phyloP scores from a whole-genome alignment of 2,888 invertebrate species.

The Carcina quercana region DNA sequence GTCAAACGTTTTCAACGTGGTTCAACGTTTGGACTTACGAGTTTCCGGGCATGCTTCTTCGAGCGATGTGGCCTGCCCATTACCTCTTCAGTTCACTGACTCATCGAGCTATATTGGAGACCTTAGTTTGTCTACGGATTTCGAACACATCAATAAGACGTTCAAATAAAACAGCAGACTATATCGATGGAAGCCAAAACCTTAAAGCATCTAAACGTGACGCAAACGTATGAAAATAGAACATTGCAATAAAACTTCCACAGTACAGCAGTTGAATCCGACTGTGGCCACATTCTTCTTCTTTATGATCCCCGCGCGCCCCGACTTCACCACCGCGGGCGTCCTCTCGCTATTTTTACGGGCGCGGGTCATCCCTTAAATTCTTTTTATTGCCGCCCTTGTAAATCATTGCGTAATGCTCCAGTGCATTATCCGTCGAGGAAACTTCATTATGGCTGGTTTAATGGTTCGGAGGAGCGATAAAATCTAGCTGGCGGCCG shows the following conservation, averaged over 20 bases:
- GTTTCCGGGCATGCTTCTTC: too few relatives aligned
- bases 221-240: too few relatives aligned
- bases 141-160: too few relatives aligned
- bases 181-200: too few relatives aligned
- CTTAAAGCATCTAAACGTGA: too few relatives aligned
- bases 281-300: constrained; percentile 55
- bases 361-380: constrained; percentile 69
- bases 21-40: too few relatives aligned
- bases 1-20: too few relatives aligned
- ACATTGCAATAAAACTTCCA: constrained; percentile 14
- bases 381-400: constrained; percentile 72
- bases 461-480: constrained; percentile 72
- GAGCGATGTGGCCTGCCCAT: too few relatives aligned
- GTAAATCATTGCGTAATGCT: constrained; percentile 73
- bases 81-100: too few relatives aligned
- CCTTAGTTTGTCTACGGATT: too few relatives aligned
- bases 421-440: constrained; percentile 68
- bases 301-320: constrained; percentile 60
- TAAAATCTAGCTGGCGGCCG: constrained; percentile 65
- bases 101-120: too few relatives aligned
- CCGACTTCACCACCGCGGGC: constrained; percentile 21
- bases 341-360: constrained; percentile 53
- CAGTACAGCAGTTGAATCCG: constrained; percentile 33
- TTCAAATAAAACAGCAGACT: too few relatives aligned
- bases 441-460: constrained; percentile 74